A percentile compares a stretch with the other conserved stretches of the same genome.
These are phyloP conservation scores for Trinorchestia longiramus DNA, from an alignment of 1,140 invertebrate genomes.

Conservation along the genomic window DNA sequence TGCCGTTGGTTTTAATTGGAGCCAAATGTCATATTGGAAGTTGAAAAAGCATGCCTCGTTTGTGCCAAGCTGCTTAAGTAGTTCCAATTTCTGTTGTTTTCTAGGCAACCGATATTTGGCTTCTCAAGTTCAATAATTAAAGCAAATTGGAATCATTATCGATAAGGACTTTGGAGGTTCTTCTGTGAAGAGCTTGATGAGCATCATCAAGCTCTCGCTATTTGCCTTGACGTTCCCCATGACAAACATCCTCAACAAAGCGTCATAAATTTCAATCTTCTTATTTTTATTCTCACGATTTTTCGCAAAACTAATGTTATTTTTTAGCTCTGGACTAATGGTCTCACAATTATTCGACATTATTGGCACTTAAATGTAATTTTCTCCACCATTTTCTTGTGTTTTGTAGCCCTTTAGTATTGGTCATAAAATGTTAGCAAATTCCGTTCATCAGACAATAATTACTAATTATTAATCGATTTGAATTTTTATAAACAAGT, in stretches of 20 bases:
- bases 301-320: too few species aligned
- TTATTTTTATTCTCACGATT: too few species aligned
- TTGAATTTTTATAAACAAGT: too few species aligned
- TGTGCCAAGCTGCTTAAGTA: not conserved
- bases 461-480: too few species aligned
- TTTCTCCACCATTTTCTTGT: too few species aligned
- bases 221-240: not conserved
- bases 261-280: not conserved
- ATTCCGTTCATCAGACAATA: too few species aligned
- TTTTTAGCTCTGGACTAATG: too few species aligned
- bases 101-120: not conserved
- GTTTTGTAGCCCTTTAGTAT: too few species aligned
- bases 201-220: too few species aligned
- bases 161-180: not conserved
- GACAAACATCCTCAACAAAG: not conserved
- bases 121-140: not conserved
- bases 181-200: not conserved
- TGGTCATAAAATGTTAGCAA: too few species aligned
- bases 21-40: not conserved
- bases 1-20: not conserved
- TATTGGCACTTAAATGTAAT: too few species aligned
- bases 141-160: not conserved
- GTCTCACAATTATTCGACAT: too few species aligned
- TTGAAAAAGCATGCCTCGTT: not conserved
- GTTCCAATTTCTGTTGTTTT: not conserved